phyloP scores from a whole-genome alignment of 2,113 vertebrate species.

The Penelope pileata region DNA sequence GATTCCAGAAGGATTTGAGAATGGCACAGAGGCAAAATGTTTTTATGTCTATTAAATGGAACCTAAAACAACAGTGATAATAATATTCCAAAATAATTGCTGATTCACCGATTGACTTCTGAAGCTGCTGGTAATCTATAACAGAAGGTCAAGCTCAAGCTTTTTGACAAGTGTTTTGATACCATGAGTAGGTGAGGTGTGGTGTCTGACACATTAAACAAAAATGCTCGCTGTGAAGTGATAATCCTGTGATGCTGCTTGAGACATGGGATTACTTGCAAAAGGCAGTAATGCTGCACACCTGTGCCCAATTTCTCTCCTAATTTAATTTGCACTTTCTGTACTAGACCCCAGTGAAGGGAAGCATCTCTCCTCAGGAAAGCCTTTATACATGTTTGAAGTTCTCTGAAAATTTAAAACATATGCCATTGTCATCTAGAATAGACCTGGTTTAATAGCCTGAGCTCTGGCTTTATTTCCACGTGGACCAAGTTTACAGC shows the following conservation, averaged over 20 bases:
- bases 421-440: slow-evolving; percentile 21
- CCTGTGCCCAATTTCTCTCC: slow-evolving; percentile 22
- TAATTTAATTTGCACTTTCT: slow-evolving; percentile 59
- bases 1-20: neutral
- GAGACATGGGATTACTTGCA: neutral
- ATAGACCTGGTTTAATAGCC: neutral
- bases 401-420: slow-evolving; percentile 53
- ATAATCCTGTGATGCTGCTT: neutral
- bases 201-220: neutral
- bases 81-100: slow-evolving; percentile 1
- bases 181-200: neutral
- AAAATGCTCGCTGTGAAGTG: neutral
- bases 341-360: neutral
- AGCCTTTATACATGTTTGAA: slow-evolving; percentile 24
- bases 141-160: neutral
- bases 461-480: neutral
- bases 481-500: neutral
- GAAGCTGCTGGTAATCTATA: neutral
- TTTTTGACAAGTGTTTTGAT: neutral
- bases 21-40: rapidly evolving
- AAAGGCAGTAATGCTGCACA: slow-evolving; percentile 1
- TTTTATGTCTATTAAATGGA: neutral
- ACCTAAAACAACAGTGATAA: neutral
- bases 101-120: neutral
- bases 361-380: slow-evolving; percentile 28